phyloP scores from a whole-genome alignment of 2,113 vertebrate genomes.

The Plecotus auritus region DNA sequence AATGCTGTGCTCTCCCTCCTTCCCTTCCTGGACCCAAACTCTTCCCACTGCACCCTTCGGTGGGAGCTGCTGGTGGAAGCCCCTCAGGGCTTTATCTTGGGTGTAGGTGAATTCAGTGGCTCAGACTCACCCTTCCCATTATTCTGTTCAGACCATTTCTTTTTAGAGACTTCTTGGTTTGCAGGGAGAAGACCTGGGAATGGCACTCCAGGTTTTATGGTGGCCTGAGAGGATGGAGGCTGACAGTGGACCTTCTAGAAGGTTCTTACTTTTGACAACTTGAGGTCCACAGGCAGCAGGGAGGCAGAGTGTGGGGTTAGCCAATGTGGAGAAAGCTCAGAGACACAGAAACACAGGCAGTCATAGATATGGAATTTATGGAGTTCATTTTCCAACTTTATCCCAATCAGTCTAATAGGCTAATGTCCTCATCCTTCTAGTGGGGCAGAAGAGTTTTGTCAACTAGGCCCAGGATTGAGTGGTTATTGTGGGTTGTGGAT shows the following conservation, averaged over 20 bases:
- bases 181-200: neutral
- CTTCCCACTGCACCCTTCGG: neutral
- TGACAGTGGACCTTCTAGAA: neutral
- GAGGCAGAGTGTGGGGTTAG: neutral
- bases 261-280: neutral
- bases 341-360: neutral
- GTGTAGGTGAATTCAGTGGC: slow-evolving; percentile 32
- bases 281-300: rapidly evolving
- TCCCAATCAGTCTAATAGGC: rapidly evolving
- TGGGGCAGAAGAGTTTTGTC: neutral
- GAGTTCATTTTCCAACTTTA: neutral
- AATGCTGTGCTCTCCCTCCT: neutral
- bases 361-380: neutral
- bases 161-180: slow-evolving; percentile 19
- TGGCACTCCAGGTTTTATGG: rapidly evolving
- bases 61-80: neutral
- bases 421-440: neutral
- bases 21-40: neutral
- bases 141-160: slow-evolving; percentile 14
- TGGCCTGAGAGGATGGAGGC: neutral
- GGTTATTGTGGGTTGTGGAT: neutral
- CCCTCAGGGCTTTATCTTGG: neutral
- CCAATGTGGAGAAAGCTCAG: too few relatives aligned
- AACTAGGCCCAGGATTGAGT: too few relatives aligned
- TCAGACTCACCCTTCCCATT: neutral